These are phyloP conservation scores for Rhyacophila evoluta DNA, from an alignment of 2,888 invertebrate species.

Conservation along the genomic window DNA sequence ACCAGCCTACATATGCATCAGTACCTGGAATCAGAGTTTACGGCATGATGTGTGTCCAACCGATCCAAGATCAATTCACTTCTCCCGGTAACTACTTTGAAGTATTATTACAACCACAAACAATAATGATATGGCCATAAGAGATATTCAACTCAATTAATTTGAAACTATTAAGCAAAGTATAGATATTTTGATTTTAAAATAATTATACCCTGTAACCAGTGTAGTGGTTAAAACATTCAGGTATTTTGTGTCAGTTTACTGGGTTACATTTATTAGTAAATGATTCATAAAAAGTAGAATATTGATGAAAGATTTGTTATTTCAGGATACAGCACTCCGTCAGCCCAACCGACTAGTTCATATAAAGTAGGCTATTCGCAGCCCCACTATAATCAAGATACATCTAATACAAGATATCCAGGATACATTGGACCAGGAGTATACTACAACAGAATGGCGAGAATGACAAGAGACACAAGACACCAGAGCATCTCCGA, in stretches of 20 bases:
- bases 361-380: slow-evolving; percentile 70
- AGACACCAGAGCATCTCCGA: slow-evolving; percentile 61
- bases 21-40: slow-evolving; percentile 94
- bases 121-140: too few relatives aligned
- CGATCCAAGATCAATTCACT: slow-evolving; percentile 59
- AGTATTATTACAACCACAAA: too few relatives aligned
- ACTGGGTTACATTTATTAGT: too few relatives aligned
- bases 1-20: slow-evolving; percentile 93
- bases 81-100: slow-evolving; percentile 62
- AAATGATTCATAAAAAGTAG: too few relatives aligned
- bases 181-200: too few relatives aligned
- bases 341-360: slow-evolving; percentile 63
- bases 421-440: slow-evolving; percentile 62
- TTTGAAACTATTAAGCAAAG: too few relatives aligned
- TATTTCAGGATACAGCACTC: slow-evolving; percentile 62
- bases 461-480: slow-evolving; percentile 60
- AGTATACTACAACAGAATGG: slow-evolving; percentile 65
- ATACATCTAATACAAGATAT: slow-evolving; percentile 67
- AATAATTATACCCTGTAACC: too few relatives aligned
- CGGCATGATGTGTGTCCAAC: slow-evolving; percentile 91
- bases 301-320: too few relatives aligned
- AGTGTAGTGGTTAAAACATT: too few relatives aligned
- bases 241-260: too few relatives aligned
- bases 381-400: slow-evolving; percentile 64
- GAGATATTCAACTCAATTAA: too few relatives aligned